Base-by-base conservation (phyloP, 2,113 vertebrate species). In the Formicarius rufipectus region DNA sequence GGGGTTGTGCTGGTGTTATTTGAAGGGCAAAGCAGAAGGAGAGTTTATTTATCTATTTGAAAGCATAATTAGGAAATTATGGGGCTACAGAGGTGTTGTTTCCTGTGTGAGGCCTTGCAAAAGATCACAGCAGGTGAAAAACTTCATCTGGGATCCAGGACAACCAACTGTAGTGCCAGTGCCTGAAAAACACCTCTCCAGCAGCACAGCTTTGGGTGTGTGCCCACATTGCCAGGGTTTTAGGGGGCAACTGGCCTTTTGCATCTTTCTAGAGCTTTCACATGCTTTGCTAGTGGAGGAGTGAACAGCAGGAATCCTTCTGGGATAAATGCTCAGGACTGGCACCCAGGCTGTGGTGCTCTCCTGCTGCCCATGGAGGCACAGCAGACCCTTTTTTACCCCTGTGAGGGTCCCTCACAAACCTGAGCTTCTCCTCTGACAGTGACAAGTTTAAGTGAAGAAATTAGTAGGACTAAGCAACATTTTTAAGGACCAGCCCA, bases 191-290 rank as follows among this genome's bases (percentile, higher is more conserved):
- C 68, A 62, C 35, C 33, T 35, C 22, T 79, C 33, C 5, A 8
- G 42, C 4, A 39, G 25, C 50, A 5, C 44, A 4, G 40, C 6
- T 13, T 58, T 39, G 37, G 55, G 13, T 1, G 16, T 4, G 30
- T 1, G 12, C 19, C n/a, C 47, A 0, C 9, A 7, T 16, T 24
- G 3, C 12, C 47, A 14, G 17, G 17, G 11, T 3, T 73, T 67
- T 33, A 28, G 39, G 27, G 50, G 22, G 16, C n/a, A 37, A 2
- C 17, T 27, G n/a, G 45, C 37, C 37, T 73, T 44, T 37, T 58
- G 30, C 39, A 11, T 14, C 33, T 63, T 28, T 33, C 45, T 30
- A 39, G 30, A 63, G 64, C 77, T 80, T 81, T 49, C 27, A 6
- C 14, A 25, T 42, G 10, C 23, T 52, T 66, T 52, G 25, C 42